phyloP scores from a whole-genome alignment of 2,797 vertebrate species.

The Centropyge bicolor region DNA sequence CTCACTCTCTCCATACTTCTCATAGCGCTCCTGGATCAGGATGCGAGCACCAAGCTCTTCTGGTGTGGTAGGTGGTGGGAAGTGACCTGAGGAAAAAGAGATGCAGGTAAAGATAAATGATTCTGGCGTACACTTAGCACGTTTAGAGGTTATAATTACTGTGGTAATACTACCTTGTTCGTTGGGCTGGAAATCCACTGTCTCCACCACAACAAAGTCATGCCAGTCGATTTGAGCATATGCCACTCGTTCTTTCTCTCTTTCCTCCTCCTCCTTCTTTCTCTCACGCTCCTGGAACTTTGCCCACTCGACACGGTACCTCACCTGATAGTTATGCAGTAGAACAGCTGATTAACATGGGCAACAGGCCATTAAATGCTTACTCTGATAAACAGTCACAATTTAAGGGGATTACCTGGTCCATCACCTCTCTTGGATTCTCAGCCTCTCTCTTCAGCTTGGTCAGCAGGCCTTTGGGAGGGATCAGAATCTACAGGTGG shows the following conservation, averaged over 20 bases:
- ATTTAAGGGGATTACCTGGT: conserved; percentile 89
- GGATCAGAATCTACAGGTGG: conserved; percentile 93
- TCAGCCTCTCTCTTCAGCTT: conserved; percentile 97
- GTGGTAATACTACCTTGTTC: conserved; percentile 90
- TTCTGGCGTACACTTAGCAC: neutral
- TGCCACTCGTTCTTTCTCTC: conserved; percentile 96
- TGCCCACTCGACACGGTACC: conserved; percentile 98
- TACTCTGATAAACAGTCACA: neutral
- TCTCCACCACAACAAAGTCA: conserved; percentile 99
- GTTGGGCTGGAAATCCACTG: conserved; percentile 97
- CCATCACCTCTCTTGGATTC: conserved; percentile 95
- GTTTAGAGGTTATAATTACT: neutral
- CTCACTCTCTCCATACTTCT: conserved; percentile 99
- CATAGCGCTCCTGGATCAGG: conserved; percentile 98
- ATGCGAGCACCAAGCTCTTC: conserved; percentile 98
- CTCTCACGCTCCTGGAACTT: conserved; percentile 98
- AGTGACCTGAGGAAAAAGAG: conserved; percentile 88
- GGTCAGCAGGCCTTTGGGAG: conserved; percentile 93
- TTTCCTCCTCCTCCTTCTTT: conserved; percentile 98
- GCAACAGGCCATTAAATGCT: neutral
- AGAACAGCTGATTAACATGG: conserved; percentile 35
- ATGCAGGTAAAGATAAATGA: neutral
- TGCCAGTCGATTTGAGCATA: conserved; percentile 99
- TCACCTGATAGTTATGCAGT: conserved; percentile 85
- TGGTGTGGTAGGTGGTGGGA: conserved; percentile 98